phyloP scores from a whole-genome alignment of 2,797 vertebrate species.

The Emydoidea blandingii region DNA sequence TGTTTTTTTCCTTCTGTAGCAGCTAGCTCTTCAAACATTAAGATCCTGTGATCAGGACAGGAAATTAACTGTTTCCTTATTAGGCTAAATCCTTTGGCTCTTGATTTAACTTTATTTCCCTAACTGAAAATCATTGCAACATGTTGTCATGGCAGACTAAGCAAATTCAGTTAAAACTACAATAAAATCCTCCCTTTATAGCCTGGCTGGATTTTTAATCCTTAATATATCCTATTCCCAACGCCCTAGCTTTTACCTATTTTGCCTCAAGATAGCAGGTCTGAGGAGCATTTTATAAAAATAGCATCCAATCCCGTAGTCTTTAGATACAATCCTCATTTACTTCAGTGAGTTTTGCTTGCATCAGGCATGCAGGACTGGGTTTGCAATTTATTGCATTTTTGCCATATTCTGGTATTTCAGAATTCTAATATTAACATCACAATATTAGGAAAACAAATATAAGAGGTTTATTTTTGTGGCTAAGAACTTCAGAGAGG shows the following conservation, averaged over 20 bases:
- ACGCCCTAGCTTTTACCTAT: slow-evolving; percentile 10
- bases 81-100: slow-evolving; percentile 1
- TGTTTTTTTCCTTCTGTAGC: background rate
- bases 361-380: slow-evolving; percentile 4
- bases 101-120: slow-evolving; percentile 30
- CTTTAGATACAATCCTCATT: slow-evolving; percentile 9
- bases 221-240: slow-evolving; percentile 4
- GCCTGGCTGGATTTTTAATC: slow-evolving; percentile 20
- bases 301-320: background rate
- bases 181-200: background rate
- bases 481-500: background rate
- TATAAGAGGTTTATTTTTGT: background rate
- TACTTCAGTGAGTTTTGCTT: background rate
- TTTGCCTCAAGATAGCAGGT: slow-evolving; percentile 15
- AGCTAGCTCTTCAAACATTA: background rate
- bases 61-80: background rate
- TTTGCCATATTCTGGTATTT: background rate
- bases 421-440: background rate
- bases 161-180: slow-evolving; percentile 21
- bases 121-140: slow-evolving; percentile 30
- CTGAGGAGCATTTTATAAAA: background rate
- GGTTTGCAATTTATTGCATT: background rate
- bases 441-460: background rate
- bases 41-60: background rate
- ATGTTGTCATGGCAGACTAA: background rate